Percentiles rank a stretch among this genome's conserved stretches.
Evolutionary conservation across 2,797 vertebrate species (phyloP).

Genomic region (Vultur gryphus): DNA sequence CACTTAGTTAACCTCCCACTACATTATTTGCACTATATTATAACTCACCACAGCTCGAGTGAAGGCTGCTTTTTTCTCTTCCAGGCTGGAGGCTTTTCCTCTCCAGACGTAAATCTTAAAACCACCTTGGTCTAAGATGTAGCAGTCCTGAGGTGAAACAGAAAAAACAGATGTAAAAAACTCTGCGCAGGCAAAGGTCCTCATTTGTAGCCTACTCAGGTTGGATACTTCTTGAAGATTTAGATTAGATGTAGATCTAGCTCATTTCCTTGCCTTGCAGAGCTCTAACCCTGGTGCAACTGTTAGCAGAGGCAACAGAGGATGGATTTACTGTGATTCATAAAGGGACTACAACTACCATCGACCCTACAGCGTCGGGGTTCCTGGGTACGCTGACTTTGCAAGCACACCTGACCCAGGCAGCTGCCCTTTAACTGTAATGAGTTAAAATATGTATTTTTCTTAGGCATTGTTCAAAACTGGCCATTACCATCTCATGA

Average conservation of each 20-base stretch:
- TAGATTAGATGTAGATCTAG: neutral
- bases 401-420: neutral
- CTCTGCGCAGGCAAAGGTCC: neutral
- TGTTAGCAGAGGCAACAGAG: neutral
- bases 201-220: neutral
- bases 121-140: constrained; percentile 86
- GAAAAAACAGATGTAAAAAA: neutral
- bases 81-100: constrained; percentile 81
- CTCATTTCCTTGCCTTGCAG: neutral
- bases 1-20: neutral
- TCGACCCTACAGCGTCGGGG: neutral
- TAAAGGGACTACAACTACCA: neutral
- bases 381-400: neutral
- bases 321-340: neutral
- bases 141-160: constrained; percentile 77
- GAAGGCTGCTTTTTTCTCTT: constrained; percentile 83
- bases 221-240: neutral
- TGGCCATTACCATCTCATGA: neutral
- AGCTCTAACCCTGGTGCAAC: neutral
- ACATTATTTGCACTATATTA: neutral
- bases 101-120: constrained; percentile 88
- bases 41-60: constrained; percentile 84
- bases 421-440: neutral
- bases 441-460: neutral
- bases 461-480: neutral